A percentile compares a stretch with the other conserved stretches of the same genome.
Conservation (phyloP, 2,113 vertebrate genomes). For the Dromiciops gliroides region DNA sequence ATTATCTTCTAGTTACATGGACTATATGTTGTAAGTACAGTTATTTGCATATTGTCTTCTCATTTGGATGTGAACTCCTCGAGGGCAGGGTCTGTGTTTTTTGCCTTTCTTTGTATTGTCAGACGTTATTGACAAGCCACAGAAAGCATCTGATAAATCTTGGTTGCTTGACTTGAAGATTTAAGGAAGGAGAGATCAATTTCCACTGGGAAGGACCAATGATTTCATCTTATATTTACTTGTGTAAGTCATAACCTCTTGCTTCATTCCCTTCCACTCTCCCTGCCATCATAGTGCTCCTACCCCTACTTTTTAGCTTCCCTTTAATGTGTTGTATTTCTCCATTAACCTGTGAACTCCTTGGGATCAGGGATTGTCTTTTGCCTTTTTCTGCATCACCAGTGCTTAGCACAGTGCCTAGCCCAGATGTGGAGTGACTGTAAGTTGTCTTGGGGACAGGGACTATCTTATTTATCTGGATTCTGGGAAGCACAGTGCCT, state of each 20-base stretch:
- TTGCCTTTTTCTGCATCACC: neutral
- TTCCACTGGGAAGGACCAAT: neutral
- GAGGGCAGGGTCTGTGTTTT: neutral
- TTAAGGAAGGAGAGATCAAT: neutral
- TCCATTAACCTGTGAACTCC: neutral
- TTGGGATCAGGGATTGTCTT: neutral
- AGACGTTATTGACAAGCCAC: neutral
- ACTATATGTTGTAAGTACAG: neutral
- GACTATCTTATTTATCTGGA: neutral
- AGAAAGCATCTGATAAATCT: neutral
- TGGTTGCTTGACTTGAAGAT: neutral
- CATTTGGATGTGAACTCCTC: neutral
- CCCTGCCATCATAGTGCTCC: neutral
- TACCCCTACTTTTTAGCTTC: neutral
- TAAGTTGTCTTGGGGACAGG: neutral
- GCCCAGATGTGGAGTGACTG: neutral
- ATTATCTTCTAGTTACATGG: neutral
- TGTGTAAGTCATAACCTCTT: neutral
- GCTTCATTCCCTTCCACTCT: neutral
- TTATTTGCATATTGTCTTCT: neutral
- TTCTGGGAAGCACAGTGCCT: no score
- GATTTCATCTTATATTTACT: neutral
- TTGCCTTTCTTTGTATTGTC: neutral
- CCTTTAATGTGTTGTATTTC: neutral
- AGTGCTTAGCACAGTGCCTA: neutral